A percentile compares a stretch with the other conserved stretches of the same genome.
Conservation (phyloP, 2,113 vertebrate genomes). For the Gymnobelideus leadbeateri region DNA sequence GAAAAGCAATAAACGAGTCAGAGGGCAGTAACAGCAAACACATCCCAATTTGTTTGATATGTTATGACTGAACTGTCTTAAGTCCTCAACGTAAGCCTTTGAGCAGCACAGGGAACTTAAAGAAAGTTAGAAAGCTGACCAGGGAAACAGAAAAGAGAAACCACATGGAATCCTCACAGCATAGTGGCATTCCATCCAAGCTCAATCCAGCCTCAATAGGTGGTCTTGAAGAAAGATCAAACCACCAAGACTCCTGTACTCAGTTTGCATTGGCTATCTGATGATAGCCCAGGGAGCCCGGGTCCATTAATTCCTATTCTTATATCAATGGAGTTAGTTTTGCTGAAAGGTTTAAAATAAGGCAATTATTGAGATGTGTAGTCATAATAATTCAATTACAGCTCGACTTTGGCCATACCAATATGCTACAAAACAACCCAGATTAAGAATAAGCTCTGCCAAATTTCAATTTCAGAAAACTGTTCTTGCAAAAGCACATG, state of each 20-base stretch:
- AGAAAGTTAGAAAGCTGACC: constrained; percentile 3
- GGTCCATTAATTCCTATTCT: neutral
- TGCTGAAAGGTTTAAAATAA: constrained; percentile 25
- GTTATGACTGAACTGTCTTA: neutral
- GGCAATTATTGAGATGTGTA: neutral
- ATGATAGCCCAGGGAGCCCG: neutral
- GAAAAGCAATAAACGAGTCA: neutral
- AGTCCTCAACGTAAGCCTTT: neutral
- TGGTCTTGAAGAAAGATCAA: constrained; percentile 18
- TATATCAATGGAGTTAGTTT: constrained; percentile 40
- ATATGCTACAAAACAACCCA: constrained; percentile 6
- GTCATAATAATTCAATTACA: constrained; percentile 14
- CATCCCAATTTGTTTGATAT: neutral
- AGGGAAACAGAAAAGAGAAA: neutral
- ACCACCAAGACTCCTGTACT: neutral
- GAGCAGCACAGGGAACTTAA: neutral
- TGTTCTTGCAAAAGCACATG: constrained; percentile 41
- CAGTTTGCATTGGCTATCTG: neutral
- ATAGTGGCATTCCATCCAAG: neutral
- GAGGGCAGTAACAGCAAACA: neutral
- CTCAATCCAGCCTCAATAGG: neutral
- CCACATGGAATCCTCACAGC: neutral
- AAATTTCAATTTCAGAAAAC: constrained; percentile 52
- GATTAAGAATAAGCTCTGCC: neutral
- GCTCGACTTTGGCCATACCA: constrained; percentile 28